These are phyloP conservation scores for Alentia gelatinosa DNA, from an alignment of 2,888 invertebrate genomes.

Conservation along the genomic window DNA sequence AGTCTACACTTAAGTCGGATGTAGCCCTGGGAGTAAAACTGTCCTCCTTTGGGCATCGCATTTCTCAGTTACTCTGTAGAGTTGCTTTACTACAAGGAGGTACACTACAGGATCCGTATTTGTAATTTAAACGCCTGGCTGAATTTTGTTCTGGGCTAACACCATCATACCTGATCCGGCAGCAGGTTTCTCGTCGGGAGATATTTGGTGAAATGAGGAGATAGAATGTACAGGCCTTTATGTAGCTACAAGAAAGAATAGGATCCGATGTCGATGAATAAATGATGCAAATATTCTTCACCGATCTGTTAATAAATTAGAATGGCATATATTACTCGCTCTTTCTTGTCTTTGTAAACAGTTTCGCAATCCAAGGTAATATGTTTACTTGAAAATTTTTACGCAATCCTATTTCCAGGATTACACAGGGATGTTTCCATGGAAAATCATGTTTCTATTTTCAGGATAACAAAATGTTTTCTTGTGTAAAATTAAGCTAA, in stretches of 20 bases:
- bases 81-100: neutral
- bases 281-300: slow-evolving; percentile 42
- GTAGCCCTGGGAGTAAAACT: neutral
- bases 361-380: too few relatives aligned
- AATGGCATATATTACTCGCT: slow-evolving; percentile 19
- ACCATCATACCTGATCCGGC: neutral
- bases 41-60: neutral
- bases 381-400: too few relatives aligned
- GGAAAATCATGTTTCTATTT: too few relatives aligned
- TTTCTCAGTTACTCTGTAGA: neutral
- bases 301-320: slow-evolving; percentile 45
- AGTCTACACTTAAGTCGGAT: neutral
- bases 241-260: neutral
- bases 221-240: neutral
- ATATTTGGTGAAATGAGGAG: neutral
- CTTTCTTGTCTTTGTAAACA: neutral
- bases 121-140: neutral
- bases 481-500: too few relatives aligned
- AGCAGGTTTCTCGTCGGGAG: neutral
- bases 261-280: slow-evolving; percentile 5
- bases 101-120: neutral
- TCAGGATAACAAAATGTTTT: too few relatives aligned
- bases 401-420: too few relatives aligned
- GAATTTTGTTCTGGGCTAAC: neutral
- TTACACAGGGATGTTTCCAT: too few relatives aligned